Evolutionary conservation across 1,140 invertebrate species (phyloP).

Genomic region (Frieseomelitta varia): DNA sequence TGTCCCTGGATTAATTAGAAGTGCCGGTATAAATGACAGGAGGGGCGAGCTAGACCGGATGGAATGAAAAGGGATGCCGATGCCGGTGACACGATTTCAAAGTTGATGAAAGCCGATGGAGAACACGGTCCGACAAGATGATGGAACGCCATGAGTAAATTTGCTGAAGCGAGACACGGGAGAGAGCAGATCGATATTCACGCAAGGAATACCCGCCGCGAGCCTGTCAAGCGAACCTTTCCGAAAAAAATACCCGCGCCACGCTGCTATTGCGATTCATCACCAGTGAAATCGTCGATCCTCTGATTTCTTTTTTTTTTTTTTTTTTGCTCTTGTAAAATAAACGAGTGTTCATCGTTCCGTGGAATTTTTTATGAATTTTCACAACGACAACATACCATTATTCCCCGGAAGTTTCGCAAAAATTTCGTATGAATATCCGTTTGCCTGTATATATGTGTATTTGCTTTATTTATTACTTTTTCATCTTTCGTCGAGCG

Average conservation of each 20-base stretch:
- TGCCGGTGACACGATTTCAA: slow-evolving; percentile 52
- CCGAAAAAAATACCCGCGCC: slow-evolving; percentile 23
- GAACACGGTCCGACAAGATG: slow-evolving; percentile 18
- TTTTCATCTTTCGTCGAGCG: neutral
- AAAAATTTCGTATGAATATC: neutral
- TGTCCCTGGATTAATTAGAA: slow-evolving; percentile 64
- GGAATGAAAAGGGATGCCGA: slow-evolving; percentile 31
- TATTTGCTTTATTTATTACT: neutral
- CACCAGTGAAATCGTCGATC: neutral
- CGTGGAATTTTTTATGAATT: neutral
- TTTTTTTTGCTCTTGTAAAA: neutral
- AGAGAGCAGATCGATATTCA: slow-evolving; percentile 28
- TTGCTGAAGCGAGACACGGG: neutral
- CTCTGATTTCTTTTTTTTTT: neutral
- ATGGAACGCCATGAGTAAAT: slow-evolving; percentile 35
- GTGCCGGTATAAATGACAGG: slow-evolving; percentile 51
- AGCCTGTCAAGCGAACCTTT: neutral
- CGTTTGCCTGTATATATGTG: neutral
- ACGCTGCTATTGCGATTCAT: neutral
- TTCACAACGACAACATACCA: neutral
- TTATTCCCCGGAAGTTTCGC: no score
- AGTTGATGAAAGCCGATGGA: slow-evolving; percentile 50
- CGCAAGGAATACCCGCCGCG: neutral
- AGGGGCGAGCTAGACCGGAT: neutral
- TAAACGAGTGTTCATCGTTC: no score